phyloP scores from a whole-genome alignment of 2,113 vertebrate genomes.

The Grantiella picta region DNA sequence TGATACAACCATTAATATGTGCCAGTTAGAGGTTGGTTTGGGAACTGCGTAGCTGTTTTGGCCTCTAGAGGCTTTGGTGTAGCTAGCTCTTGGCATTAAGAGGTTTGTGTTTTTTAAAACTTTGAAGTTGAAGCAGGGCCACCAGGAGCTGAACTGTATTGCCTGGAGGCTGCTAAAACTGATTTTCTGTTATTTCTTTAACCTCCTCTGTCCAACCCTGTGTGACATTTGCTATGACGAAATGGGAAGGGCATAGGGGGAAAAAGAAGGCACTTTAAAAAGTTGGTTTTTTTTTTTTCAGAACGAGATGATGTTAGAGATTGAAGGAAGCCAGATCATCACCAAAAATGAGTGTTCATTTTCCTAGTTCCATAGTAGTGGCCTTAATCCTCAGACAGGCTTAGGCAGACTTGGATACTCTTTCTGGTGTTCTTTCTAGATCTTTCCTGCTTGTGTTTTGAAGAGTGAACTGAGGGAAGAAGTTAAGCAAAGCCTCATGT shows the following conservation, averaged over 20 bases:
- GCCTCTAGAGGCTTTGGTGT: background rate
- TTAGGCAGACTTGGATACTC: background rate
- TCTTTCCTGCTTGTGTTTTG: background rate
- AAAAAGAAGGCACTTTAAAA: background rate
- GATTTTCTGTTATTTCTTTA: background rate
- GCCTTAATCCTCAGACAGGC: background rate
- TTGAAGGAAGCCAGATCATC: background rate
- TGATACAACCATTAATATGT: background rate
- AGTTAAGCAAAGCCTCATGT: background rate
- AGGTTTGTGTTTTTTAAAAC: background rate
- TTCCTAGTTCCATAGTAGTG: background rate
- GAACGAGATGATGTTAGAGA: background rate
- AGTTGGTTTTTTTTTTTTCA: background rate
- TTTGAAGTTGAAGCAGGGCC: background rate
- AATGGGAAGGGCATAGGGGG: background rate
- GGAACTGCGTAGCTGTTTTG: background rate
- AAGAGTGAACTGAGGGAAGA: background rate
- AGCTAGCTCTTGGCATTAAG: background rate
- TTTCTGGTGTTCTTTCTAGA: background rate
- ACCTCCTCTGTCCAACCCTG: background rate
- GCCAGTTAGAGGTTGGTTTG: background rate
- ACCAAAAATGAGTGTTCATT: background rate
- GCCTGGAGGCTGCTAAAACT: background rate
- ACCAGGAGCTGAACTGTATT: background rate
- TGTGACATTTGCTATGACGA: background rate